Evolutionary conservation across 1,140 invertebrate species (phyloP).

Genomic region (Diprion similis): DNA sequence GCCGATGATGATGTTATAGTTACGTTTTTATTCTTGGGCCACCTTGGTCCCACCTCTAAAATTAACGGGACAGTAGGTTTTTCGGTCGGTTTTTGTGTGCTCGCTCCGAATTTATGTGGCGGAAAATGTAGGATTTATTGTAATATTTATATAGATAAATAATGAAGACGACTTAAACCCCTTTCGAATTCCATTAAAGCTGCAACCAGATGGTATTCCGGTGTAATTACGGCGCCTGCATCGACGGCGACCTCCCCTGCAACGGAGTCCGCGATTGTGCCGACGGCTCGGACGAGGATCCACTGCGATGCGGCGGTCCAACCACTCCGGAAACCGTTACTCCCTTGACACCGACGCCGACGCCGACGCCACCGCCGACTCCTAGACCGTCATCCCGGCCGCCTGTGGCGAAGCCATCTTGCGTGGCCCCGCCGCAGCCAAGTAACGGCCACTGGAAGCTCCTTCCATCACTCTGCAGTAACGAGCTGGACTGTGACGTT

Average conservation of each 20-base stretch:
- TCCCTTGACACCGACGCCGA: background rate
- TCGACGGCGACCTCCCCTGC: constrained; percentile 63
- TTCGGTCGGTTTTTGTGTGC: too few relatives aligned
- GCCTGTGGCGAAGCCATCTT: constrained; percentile 19
- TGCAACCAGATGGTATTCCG: constrained; percentile 61
- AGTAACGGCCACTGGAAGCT: constrained; percentile 46
- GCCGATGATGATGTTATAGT: too few relatives aligned
- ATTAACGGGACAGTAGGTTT: too few relatives aligned
- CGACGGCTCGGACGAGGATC: constrained; percentile 74
- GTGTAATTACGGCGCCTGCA: constrained; percentile 70
- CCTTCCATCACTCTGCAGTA: constrained; percentile 37
- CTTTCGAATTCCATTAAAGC: constrained; percentile 28
- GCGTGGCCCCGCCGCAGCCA: constrained; percentile 43
- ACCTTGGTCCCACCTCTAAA: too few relatives aligned
- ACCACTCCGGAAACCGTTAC: constrained; percentile 8
- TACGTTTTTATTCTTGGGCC: too few relatives aligned
- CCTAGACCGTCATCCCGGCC: background rate
- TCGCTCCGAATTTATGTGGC: too few relatives aligned
- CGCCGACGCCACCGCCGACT: constrained; percentile 14
- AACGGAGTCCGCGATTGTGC: constrained; percentile 68
- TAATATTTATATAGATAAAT: constrained; percentile 9
- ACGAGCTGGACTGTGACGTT: constrained; percentile 33
- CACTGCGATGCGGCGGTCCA: constrained; percentile 31
- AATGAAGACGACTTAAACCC: background rate
- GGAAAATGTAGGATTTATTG: background rate